Evolutionary conservation across 2,888 invertebrate species (phyloP), one percentile per base, ranked within the genome.

Genomic region (Gryllus longicercus): DNA sequence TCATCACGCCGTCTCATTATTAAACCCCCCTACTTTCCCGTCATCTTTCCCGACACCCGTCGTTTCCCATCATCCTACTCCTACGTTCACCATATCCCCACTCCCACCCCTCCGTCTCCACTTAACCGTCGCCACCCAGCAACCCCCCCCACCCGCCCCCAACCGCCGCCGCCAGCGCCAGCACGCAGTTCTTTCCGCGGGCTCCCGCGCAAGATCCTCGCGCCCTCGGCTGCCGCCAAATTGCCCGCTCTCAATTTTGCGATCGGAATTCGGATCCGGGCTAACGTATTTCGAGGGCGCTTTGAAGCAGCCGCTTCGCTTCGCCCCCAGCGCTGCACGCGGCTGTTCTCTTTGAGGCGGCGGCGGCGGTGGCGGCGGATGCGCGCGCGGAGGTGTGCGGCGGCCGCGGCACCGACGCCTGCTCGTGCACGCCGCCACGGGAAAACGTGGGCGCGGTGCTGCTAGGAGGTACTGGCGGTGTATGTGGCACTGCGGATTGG

Each of bases 231-330:
- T 16, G 63, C 63, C 18, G 63, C 18, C 63, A 63, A 63, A 63
- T 63, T 63, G 63, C 63, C 63, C 63, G 63, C 16, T 63, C 63
- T 63, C 63, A 63, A 63, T 63, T 63, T 63, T 63, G 63, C 63
- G 18, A 63, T 63, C 63, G 63, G 63, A 0, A 63, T 63, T 63
- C 63, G 63, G 63, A 18, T 63, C 18, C 63, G 16, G 63, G 16
- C 14, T 63, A 63, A 63, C 63, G 63, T 63, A 63, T 63, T 63
- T 14, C 63, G 14, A n/a, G 18, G 2, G 63, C 63, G 63, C 63
- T 63, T 63, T 63, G 63, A 63, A 63, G 16, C 63, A 18, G 18
- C 63, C 63, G 63, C 14, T 63, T 4, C 63, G 63, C 18, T 16
- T 14, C 63, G 63, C 63, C 63, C 14, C 14, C 5, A 63, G 63